These are phyloP conservation scores for Gallinago undulata DNA, from an alignment of 2,113 vertebrate species.

Conservation along the genomic window DNA sequence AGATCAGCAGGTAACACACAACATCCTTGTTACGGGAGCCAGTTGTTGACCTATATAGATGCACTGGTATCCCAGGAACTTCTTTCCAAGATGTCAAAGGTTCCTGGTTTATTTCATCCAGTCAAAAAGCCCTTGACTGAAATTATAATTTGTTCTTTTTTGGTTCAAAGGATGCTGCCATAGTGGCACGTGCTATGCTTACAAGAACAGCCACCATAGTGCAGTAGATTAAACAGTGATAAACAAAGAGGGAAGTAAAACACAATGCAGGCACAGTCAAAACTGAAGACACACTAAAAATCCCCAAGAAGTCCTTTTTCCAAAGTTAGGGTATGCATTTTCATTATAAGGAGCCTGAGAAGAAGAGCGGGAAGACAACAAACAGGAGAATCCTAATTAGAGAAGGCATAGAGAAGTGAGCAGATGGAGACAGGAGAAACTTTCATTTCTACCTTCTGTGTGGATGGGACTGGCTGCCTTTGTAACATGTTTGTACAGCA, in stretches of 20 bases:
- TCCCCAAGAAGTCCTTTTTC: not conserved
- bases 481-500: not conserved
- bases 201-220: not conserved
- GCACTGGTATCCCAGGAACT: not conserved
- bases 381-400: not conserved
- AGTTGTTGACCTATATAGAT: not conserved
- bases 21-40: not conserved
- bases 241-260: not conserved
- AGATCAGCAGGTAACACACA: not conserved
- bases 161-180: not conserved
- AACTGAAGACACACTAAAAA: not conserved
- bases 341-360: not conserved
- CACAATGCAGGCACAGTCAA: not conserved
- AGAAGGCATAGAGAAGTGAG: not conserved
- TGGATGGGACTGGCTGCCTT: not conserved
- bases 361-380: not conserved
- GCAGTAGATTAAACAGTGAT: not conserved
- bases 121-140: not conserved
- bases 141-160: not conserved
- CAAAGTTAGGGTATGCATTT: not conserved
- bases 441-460: not conserved
- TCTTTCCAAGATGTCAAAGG: not conserved
- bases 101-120: not conserved
- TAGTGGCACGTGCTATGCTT: not conserved
- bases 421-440: not conserved